Evolutionary conservation across 2,888 invertebrate genomes (phyloP).

Genomic region (Orthosia incerta): DNA sequence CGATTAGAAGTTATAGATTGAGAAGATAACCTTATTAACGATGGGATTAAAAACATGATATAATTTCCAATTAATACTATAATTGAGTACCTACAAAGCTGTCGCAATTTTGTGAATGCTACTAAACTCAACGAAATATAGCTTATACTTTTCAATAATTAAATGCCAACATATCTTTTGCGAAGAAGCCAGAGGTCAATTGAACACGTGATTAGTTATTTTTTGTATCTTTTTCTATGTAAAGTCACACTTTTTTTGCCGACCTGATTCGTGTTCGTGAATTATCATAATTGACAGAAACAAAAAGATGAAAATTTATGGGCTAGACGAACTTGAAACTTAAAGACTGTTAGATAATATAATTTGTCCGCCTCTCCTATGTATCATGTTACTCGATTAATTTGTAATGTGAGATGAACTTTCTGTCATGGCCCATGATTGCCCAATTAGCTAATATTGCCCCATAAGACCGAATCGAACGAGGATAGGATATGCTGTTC

Average conservation of each 20-base stretch:
- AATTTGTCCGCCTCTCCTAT: neutral
- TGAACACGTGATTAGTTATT: neutral
- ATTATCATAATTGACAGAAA: too few relatives aligned
- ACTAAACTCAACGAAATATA: neutral
- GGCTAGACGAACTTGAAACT: conserved; percentile 27
- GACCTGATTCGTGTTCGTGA: too few relatives aligned
- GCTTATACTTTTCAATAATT: neutral
- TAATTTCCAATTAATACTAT: conserved; percentile 2
- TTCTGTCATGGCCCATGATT: neutral
- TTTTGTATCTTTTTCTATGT: conserved; percentile 3
- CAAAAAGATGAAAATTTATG: conserved; percentile 17
- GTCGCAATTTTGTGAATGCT: neutral
- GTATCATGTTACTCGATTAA: neutral
- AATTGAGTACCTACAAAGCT: neutral
- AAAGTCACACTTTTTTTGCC: conserved; percentile 13
- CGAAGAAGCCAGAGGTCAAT: conserved; percentile 11
- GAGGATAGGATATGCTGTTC: too few relatives aligned
- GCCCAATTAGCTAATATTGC: neutral
- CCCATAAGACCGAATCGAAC: neutral
- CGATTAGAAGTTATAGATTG: conserved; percentile 23
- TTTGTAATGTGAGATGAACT: neutral
- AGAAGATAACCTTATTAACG: conserved; percentile 3
- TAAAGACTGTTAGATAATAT: conserved; percentile 28
- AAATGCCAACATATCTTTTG: neutral
- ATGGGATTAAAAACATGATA: neutral